Conservation (phyloP, 2,888 invertebrate genomes). For the Volucella zonaria region DNA sequence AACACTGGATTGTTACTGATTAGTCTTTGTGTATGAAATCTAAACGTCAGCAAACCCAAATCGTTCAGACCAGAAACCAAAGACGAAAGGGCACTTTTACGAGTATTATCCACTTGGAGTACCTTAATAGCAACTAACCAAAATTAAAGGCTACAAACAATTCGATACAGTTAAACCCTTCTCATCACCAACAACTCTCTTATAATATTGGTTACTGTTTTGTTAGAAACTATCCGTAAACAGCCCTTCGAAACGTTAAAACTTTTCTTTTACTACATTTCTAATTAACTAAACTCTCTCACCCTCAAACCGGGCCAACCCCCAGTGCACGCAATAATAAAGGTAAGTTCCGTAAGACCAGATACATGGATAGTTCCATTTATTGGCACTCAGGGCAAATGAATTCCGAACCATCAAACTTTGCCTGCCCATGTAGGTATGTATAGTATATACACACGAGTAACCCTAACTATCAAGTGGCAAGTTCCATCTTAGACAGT, state of each 20-base stretch:
- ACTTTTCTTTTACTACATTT: slow-evolving; percentile 4
- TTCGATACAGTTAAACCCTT: not conserved
- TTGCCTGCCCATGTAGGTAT: slow-evolving; percentile 21
- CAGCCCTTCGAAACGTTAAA: not conserved
- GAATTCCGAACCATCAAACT: slow-evolving; percentile 40
- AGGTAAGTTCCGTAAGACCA: slow-evolving; percentile 8
- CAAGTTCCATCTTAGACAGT: slow-evolving; percentile 25
- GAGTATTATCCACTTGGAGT: too few species aligned
- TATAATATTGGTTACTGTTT: not conserved
- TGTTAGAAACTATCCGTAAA: not conserved
- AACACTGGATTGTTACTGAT: too few species aligned
- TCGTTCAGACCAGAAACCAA: too few species aligned
- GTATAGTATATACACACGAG: not conserved
- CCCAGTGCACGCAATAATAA: not conserved
- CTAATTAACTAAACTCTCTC: slow-evolving; percentile 29
- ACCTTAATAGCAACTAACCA: too few species aligned
- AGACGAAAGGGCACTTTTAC: too few species aligned
- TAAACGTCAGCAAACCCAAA: too few species aligned
- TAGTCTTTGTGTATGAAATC: too few species aligned
- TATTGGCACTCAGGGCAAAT: slow-evolving; percentile 41
- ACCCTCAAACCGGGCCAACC: not conserved
- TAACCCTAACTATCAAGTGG: slow-evolving; percentile 21
- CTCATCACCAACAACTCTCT: not conserved
- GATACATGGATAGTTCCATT: slow-evolving; percentile 11
- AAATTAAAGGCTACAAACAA: too few species aligned